Evolutionary conservation across 2,888 invertebrate species (phyloP), one percentile per base, ranked within the genome.

Genomic region (Calameuta pallipes): DNA sequence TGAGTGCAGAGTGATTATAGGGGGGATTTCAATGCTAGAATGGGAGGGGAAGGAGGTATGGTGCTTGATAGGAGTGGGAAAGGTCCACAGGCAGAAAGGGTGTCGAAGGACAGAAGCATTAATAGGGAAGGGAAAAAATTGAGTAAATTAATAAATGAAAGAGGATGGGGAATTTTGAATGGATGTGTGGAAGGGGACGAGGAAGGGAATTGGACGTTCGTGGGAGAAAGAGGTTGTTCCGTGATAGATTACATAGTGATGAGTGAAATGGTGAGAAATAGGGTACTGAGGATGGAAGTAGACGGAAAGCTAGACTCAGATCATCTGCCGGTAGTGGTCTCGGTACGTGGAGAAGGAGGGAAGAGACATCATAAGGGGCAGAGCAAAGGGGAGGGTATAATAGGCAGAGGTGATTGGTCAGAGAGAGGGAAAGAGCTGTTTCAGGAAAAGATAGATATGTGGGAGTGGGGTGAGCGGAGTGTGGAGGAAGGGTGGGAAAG

Each of bases 161-260:
- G 56, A 15, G 78, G 76, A 11, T 77, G 79, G 70, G 11, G 30
- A n/a, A 79, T 82, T 13, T 30, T 79, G 41, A 82, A 82, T 73
- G 81, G 80, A 0, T 76, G 76, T 41, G 71, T 76, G n/a, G 37
- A 73, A 30, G 80, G 77, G 11, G 81, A 80, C 34, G 70, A 77
- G 35, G 73, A 75, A 37, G 80, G 82, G 1, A 78, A 82, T 12
- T 75, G 69, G 30, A 82, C 81, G 1, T 80, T 75, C 73, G 74
- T 79, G 13, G 79, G 78, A 11, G 78, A 78, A 73, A 76, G 30
- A 31, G 78, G 77, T 33, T 76, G 76, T 3, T 77, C 79, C 13
- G 79, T 82, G 13, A 79, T 81, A 36, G 79, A 83, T 12, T 82
- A 81, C 33, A 76, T 75, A 13, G 76, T 80, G 34, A 69, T 74